Percentiles rank a stretch among this genome's conserved stretches.
Conservation (phyloP, 2,797 vertebrate species). For the Potorous gilbertii region DNA sequence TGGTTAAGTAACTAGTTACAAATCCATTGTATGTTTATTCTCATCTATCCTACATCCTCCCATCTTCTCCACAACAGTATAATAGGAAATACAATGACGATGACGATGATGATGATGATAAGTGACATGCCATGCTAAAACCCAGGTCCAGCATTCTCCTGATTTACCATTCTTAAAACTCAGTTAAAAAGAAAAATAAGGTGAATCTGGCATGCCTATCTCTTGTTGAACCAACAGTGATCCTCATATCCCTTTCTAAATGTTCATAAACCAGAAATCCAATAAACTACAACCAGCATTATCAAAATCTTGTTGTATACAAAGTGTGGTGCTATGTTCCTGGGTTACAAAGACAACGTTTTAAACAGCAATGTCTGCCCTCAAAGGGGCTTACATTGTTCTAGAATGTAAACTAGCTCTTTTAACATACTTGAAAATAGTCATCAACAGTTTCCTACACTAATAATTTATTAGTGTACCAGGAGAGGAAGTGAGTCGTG, state of each 20-base stretch:
- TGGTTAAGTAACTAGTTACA: background rate
- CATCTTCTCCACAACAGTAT: background rate
- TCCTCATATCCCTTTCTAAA: background rate
- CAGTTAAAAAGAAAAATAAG: background rate
- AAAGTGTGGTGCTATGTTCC: too few relatives aligned
- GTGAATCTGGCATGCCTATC: background rate
- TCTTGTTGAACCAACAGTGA: background rate
- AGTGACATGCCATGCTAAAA: background rate
- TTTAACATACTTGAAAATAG: too few relatives aligned
- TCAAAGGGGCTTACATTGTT: too few relatives aligned
- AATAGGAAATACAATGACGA: background rate
- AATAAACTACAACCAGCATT: background rate
- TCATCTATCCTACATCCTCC: background rate
- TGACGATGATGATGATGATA: background rate
- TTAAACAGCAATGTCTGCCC: too few relatives aligned
- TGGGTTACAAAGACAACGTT: too few relatives aligned
- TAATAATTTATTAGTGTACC: too few relatives aligned
- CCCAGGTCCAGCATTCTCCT: background rate
- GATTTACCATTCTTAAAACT: background rate
- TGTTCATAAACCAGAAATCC: background rate
- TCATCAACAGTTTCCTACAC: too few relatives aligned
- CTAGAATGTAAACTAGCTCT: too few relatives aligned
- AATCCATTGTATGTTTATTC: background rate
- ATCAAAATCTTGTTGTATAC: too few relatives aligned
- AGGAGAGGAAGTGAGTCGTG: too few relatives aligned